Base-by-base conservation (phyloP, 2,113 vertebrate species). In the Artemisiospiza belli region DNA sequence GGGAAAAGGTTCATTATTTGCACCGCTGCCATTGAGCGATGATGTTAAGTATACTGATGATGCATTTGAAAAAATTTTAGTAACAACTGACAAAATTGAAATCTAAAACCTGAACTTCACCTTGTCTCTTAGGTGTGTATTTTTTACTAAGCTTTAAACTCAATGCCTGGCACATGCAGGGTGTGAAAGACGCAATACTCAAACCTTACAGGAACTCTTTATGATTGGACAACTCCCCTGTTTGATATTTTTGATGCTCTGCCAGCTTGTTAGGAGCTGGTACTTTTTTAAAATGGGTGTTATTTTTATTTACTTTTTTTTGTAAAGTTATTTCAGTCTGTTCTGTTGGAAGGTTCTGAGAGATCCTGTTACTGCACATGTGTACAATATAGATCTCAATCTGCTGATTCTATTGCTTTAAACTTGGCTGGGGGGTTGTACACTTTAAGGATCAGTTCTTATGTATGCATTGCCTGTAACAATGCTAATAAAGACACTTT, bases 401-500 rank as follows among this genome's bases (percentile, higher is more conserved):
- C 94, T 97, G 94, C 96, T 96, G 97, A 96, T 93, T 92, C 85
- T 77, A 92, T 96, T 83, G 93, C 97, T 97, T 97, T 95, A 92
- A 95, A 95, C 96, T 89, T 97, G 91, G 97, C 97, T 95, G 94
- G 97, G 96, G 96, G 96, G 97, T 96, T 98, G 97, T 96, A 97
- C 95, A 97, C 97, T 96, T 95, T 83, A 96, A 97, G 97, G 97
- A 94, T 94, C 96, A 91, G 93, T 97, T 97, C 95, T 88, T 97
- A 94, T 94, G 97, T 94, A 96, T 90, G 97, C 97, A 95, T 97
- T 97, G 98, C 97, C 96, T 97, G 95, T 98, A 98, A 98, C 97
- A 96, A 97, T 98, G 98, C 98, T 98, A 98, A 98, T 98, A 98
- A 98, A 98, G 80, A 93, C 90, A 96, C 96, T 95, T 97, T 96